These are phyloP conservation scores for Tanaodytes sp. DNA, from an alignment of 2,888 invertebrate species.

Conservation along the genomic window DNA sequence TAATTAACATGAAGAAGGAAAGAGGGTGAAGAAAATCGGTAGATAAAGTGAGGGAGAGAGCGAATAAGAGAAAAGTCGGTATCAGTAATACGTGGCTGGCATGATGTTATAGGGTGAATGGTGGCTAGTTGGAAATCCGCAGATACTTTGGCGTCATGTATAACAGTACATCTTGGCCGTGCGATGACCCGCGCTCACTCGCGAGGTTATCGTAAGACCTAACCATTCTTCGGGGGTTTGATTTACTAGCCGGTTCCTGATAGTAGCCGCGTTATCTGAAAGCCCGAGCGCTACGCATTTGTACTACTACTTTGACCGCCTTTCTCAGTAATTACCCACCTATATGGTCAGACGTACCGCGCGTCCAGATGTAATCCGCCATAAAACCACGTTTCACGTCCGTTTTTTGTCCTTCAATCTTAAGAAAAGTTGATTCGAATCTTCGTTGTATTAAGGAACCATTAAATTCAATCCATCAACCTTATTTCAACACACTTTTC, in stretches of 20 bases:
- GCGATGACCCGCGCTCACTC: constrained; percentile 56
- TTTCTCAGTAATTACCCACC: constrained; percentile 46
- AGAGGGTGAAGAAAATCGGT: too few species aligned
- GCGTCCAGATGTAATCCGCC: too few species aligned
- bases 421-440: too few species aligned
- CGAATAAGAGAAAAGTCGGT: constrained; percentile 22
- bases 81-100: constrained; percentile 53
- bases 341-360: too few species aligned
- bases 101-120: constrained; percentile 51
- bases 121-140: constrained; percentile 47
- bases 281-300: constrained; percentile 42
- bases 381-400: too few species aligned
- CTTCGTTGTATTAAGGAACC: too few species aligned
- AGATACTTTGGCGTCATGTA: constrained; percentile 49
- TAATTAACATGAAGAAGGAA: not conserved
- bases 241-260: constrained; percentile 56
- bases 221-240: constrained; percentile 57
- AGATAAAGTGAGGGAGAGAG: not conserved
- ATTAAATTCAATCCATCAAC: too few species aligned
- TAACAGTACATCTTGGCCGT: constrained; percentile 43
- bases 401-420: too few species aligned
- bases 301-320: constrained; percentile 32
- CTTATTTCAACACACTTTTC: too few species aligned
- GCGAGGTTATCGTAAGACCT: constrained; percentile 60
- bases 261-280: constrained; percentile 51